Evolutionary conservation across 1,140 invertebrate species (phyloP).

Genomic region (Drosophila nigromelanica): DNA sequence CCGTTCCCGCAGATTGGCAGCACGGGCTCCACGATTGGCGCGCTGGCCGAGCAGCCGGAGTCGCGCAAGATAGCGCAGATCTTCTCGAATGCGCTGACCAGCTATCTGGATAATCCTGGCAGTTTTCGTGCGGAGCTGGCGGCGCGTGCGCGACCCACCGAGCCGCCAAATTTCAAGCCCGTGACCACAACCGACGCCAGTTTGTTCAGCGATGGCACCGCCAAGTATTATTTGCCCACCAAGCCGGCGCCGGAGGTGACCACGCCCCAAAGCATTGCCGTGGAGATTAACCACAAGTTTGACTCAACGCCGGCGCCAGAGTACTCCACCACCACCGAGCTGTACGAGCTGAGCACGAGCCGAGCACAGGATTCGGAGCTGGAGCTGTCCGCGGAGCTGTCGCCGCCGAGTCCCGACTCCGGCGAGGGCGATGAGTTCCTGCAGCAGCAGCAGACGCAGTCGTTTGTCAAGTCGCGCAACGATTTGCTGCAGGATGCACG

Average conservation of each 20-base stretch:
- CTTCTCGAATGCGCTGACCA: constrained; percentile 91
- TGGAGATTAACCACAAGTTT: constrained; percentile 84
- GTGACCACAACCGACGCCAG: constrained; percentile 67
- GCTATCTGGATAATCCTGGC: constrained; percentile 91
- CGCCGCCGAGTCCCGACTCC: constrained; percentile 65
- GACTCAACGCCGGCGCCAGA: constrained; percentile 66
- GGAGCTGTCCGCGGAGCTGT: constrained; percentile 69
- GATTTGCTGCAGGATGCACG: constrained; percentile 60
- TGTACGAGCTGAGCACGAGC: constrained; percentile 63
- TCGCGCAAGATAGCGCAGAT: constrained; percentile 91
- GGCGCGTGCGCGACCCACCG: constrained; percentile 90
- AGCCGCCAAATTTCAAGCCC: constrained; percentile 85
- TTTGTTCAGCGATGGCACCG: constrained; percentile 75
- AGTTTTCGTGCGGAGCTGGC: constrained; percentile 89
- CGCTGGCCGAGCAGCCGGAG: constrained; percentile 86
- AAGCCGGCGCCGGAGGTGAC: constrained; percentile 62
- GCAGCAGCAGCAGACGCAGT: constrained; percentile 80
- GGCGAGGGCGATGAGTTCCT: constrained; percentile 71
- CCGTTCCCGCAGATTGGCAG: constrained; percentile 79
- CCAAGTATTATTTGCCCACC: constrained; percentile 78
- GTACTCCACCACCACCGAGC: constrained; percentile 66
- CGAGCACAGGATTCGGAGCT: constrained; percentile 47
- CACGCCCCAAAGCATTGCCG: constrained; percentile 81
- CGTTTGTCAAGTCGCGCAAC: constrained; percentile 77
- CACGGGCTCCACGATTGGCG: constrained; percentile 64